phyloP scores from a whole-genome alignment of 2,113 vertebrate species.

The Dipodomys spectabilis region DNA sequence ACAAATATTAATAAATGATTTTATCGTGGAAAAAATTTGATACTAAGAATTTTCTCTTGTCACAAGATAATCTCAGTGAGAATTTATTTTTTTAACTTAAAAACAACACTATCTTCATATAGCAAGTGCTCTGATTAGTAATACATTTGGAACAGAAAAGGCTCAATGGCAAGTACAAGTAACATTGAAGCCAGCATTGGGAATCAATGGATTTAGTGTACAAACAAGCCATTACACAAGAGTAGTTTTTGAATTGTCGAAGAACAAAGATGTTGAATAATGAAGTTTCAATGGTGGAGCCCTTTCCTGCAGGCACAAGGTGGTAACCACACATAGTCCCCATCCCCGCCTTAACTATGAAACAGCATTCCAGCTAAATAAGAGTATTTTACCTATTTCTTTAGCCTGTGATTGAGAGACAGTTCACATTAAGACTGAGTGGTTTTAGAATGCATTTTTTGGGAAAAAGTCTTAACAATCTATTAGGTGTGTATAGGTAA shows the following conservation, averaged over 20 bases:
- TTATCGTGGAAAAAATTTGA: slow-evolving; percentile 21
- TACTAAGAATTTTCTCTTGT: slow-evolving; percentile 46
- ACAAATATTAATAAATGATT: slow-evolving; percentile 25
- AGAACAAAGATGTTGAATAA: too few species aligned
- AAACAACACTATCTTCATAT: background rate
- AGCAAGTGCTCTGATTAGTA: slow-evolving; percentile 29
- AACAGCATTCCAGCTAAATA: background rate
- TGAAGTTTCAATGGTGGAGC: too few species aligned
- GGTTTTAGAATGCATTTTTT: slow-evolving; percentile 53
- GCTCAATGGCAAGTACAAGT: background rate
- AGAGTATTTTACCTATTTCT: slow-evolving; percentile 4
- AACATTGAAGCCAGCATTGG: background rate
- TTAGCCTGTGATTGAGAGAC: slow-evolving; percentile 41
- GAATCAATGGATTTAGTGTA: slow-evolving; percentile 53
- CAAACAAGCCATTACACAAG: background rate
- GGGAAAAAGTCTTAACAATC: background rate
- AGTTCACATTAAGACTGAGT: slow-evolving; percentile 40
- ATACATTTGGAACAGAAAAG: slow-evolving; percentile 15
- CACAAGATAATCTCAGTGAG: slow-evolving; percentile 30
- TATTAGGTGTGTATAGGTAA: background rate
- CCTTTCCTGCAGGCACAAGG: too few species aligned
- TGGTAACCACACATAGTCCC: too few species aligned
- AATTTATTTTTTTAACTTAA: slow-evolving; percentile 6
- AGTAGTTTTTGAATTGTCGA: too few species aligned
- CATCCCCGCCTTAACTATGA: too few species aligned